Evolutionary conservation across 2,113 vertebrate genomes (phyloP).

Genomic region (Tympanuchus pallidicinctus): DNA sequence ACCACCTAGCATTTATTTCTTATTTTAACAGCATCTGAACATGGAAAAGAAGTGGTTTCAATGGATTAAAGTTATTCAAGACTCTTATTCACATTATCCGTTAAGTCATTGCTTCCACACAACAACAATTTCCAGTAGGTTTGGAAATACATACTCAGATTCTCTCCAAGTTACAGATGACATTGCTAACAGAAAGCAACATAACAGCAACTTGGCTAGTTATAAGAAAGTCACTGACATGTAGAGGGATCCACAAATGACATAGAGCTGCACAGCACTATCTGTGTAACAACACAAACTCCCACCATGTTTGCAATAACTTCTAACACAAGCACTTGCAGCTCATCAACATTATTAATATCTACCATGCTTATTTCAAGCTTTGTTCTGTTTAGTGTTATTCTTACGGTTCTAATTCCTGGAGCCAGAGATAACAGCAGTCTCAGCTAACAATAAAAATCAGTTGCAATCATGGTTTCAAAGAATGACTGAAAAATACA

Average conservation of each 20-base stretch:
- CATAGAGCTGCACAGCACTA: neutral
- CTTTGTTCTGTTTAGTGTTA: neutral
- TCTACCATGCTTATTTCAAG: neutral
- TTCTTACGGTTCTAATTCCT: neutral
- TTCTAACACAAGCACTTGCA: neutral
- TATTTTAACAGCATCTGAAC: neutral
- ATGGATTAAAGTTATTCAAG: neutral
- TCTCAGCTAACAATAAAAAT: neutral
- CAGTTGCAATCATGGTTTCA: neutral
- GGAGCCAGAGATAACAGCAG: neutral
- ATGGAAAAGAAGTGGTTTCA: neutral
- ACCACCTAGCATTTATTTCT: neutral
- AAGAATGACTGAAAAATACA: neutral
- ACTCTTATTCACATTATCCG: neutral
- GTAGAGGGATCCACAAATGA: neutral
- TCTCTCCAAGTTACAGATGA: neutral
- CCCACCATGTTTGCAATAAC: neutral
- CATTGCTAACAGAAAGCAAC: neutral
- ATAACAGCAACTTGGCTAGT: neutral
- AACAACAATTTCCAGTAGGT: neutral
- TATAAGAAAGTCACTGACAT: neutral
- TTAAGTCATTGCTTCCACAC: neutral
- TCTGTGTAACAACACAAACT: neutral
- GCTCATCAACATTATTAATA: neutral
- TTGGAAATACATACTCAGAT: neutral